These are phyloP conservation scores for Sebastes elongatus DNA, from an alignment of 2,797 vertebrate species.

Conservation along the genomic window DNA sequence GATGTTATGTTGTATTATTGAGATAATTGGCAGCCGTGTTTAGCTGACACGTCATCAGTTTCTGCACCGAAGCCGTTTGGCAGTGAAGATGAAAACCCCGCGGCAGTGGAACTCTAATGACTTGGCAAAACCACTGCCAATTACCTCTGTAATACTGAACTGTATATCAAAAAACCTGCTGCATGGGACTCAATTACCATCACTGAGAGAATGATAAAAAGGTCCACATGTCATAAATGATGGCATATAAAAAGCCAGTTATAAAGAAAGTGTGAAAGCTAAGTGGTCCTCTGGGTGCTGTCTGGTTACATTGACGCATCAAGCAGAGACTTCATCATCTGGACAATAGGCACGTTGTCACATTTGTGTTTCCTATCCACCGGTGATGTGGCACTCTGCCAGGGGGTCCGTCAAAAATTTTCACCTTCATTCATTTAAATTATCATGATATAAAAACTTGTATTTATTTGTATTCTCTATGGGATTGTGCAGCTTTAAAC, in stretches of 20 bases:
- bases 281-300: background rate
- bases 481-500: background rate
- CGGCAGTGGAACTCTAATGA: slow-evolving; percentile 44
- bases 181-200: slow-evolving; percentile 35
- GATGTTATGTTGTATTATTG: slow-evolving; percentile 39
- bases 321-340: background rate
- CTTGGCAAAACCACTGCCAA: slow-evolving; percentile 39
- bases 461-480: no score
- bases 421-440: background rate
- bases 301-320: background rate
- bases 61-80: slow-evolving; percentile 26
- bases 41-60: slow-evolving; percentile 49
- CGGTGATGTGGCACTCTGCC: background rate
- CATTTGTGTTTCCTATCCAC: background rate
- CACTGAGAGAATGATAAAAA: slow-evolving; percentile 40
- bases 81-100: slow-evolving; percentile 27
- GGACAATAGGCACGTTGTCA: background rate
- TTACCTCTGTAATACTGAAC: slow-evolving; percentile 35
- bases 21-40: slow-evolving; percentile 52
- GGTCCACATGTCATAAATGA: slow-evolving; percentile 24
- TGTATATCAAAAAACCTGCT: slow-evolving; percentile 40
- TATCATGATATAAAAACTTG: background rate
- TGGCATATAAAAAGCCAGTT: slow-evolving; percentile 10
- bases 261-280: background rate
- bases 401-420: background rate